phyloP scores from a whole-genome alignment of 2,888 invertebrate genomes.

The Caenorhabditis zanzibari region DNA sequence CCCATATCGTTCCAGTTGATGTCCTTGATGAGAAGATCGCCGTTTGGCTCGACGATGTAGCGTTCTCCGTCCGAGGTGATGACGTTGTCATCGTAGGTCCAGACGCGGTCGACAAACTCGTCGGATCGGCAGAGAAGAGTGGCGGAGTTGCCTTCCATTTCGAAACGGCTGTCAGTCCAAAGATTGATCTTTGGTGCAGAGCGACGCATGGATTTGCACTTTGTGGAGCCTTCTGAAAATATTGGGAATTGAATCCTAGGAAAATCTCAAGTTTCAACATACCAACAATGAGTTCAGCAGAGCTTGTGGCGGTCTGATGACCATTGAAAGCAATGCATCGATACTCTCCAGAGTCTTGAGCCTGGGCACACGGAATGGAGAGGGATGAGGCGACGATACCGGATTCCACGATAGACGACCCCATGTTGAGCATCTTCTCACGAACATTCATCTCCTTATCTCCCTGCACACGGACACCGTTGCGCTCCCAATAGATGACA shows the following conservation, averaged over 20 bases:
- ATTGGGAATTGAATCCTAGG: too few relatives aligned
- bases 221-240: constrained; percentile 1
- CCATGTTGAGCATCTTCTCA: constrained; percentile 65
- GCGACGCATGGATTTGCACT: background rate
- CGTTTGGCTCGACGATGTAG: constrained; percentile 86
- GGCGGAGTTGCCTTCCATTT: constrained; percentile 84
- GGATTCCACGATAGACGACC: constrained; percentile 60
- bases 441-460: constrained; percentile 46
- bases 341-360: constrained; percentile 88
- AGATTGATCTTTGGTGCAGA: constrained; percentile 81
- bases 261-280: background rate
- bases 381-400: constrained; percentile 88
- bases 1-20: constrained; percentile 92
- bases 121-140: constrained; percentile 84
- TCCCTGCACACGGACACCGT: constrained; percentile 85
- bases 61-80: constrained; percentile 48
- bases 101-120: constrained; percentile 84
- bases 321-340: constrained; percentile 88
- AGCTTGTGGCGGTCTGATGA: constrained; percentile 55
- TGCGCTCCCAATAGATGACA: constrained; percentile 86
- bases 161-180: constrained; percentile 84
- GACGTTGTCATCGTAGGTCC: constrained; percentile 84
- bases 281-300: constrained; percentile 56
- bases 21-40: constrained; percentile 89
- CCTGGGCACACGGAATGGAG: constrained; percentile 88